Conservation (phyloP, 2,113 vertebrate genomes). For the Blennius ocellaris region DNA sequence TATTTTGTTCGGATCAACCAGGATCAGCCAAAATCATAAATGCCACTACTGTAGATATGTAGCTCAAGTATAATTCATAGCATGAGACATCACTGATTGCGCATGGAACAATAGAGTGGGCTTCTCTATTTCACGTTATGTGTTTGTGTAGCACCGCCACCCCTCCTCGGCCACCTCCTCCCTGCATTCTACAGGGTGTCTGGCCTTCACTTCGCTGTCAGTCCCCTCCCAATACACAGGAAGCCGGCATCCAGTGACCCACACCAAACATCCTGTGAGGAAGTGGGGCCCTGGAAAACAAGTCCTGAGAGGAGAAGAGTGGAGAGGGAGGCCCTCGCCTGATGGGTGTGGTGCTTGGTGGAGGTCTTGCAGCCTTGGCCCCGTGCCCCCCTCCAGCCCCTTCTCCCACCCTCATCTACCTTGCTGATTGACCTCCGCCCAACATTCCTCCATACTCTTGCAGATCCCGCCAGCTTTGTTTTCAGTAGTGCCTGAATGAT, state of each 20-base stretch:
- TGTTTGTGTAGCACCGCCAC: constrained; percentile 70
- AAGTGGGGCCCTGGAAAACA: constrained; percentile 82
- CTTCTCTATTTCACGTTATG: constrained; percentile 63
- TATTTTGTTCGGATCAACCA: constrained; percentile 9
- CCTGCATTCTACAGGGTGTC: constrained; percentile 75
- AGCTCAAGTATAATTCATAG: constrained; percentile 47
- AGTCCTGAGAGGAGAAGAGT: constrained; percentile 68
- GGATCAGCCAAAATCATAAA: constrained; percentile 26
- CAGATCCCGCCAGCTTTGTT: constrained; percentile 15
- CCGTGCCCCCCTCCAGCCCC: constrained; percentile 33
- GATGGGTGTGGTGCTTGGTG: constrained; percentile 65
- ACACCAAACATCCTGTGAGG: constrained; percentile 87
- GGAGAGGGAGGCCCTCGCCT: constrained; percentile 55
- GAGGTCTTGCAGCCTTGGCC: constrained; percentile 72
- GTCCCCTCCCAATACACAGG: constrained; percentile 83
- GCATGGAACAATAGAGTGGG: constrained; percentile 64
- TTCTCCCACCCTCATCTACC: constrained; percentile 48
- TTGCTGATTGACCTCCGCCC: constrained; percentile 44
- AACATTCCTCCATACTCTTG: constrained; percentile 54
- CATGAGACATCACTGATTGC: constrained; percentile 62
- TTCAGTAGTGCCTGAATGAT: not conserved
- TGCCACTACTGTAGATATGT: constrained; percentile 14
- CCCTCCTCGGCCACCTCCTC: constrained; percentile 49
- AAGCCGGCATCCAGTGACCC: constrained; percentile 84
- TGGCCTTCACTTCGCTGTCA: constrained; percentile 84